Evolutionary conservation across 2,888 invertebrate species (phyloP).

Genomic region (Marasmarcha lunaedactyla): DNA sequence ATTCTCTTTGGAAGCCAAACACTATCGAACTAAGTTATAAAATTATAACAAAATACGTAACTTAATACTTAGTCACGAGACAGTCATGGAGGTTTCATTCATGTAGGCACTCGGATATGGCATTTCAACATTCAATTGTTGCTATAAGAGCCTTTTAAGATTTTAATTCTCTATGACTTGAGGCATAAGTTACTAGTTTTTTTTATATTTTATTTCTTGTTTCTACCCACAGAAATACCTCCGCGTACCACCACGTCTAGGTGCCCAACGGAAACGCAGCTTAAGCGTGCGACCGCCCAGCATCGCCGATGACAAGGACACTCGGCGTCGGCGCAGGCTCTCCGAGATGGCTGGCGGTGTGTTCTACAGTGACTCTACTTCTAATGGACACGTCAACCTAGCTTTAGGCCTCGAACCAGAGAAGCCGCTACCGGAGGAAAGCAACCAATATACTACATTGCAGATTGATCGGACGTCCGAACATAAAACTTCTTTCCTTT

Average conservation of each 20-base stretch:
- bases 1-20: no score
- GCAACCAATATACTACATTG: constrained; percentile 26
- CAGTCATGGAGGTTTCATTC: no score
- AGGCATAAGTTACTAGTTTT: no score
- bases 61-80: no score
- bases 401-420: constrained; percentile 46
- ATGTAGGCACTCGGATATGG: no score
- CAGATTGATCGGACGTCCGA: constrained; percentile 1
- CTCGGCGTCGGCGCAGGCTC: constrained; percentile 49
- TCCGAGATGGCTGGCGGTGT: constrained; percentile 62
- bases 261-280: constrained; percentile 49
- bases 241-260: constrained; percentile 42
- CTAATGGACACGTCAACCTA: constrained; percentile 47
- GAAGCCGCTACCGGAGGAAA: constrained; percentile 36
- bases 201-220: no score
- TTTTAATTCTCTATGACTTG: no score
- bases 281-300: constrained; percentile 55
- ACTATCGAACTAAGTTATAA: no score
- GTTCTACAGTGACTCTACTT: constrained; percentile 52
- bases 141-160: no score
- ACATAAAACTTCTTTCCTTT: neutral
- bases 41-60: no score
- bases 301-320: constrained; percentile 52
- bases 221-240: constrained; percentile 53
- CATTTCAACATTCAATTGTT: no score